phyloP scores from a whole-genome alignment of 2,888 invertebrate genomes.

The Leucophenga montana region DNA sequence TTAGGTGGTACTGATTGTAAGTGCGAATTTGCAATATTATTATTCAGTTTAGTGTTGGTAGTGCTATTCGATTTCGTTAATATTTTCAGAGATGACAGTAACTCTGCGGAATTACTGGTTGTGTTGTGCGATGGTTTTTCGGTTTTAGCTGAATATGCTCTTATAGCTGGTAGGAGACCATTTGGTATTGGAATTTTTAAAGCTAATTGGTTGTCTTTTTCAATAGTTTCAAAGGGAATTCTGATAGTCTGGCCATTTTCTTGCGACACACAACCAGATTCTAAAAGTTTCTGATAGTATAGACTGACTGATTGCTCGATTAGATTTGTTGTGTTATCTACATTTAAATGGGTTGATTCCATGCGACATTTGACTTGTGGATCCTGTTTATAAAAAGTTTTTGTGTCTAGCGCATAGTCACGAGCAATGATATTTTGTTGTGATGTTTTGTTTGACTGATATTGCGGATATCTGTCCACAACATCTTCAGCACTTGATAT shows the following conservation, averaged over 20 bases:
- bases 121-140: conserved; percentile 53
- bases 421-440: neutral
- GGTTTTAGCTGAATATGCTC: conserved; percentile 29
- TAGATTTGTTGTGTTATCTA: conserved; percentile 73
- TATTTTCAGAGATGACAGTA: conserved; percentile 61
- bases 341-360: conserved; percentile 70
- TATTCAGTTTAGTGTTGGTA: conserved; percentile 64
- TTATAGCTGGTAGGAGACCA: conserved; percentile 49
- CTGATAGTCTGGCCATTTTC: conserved; percentile 60
- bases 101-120: conserved; percentile 56
- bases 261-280: conserved; percentile 73
- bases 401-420: neutral
- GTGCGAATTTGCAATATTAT: neutral
- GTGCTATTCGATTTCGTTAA: conserved; percentile 74
- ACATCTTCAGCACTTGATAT: conserved; percentile 69
- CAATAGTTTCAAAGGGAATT: conserved; percentile 64
- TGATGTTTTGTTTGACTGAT: conserved; percentile 40
- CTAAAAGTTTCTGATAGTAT: conserved; percentile 84
- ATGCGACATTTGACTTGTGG: conserved; percentile 46
- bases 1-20: conserved; percentile 75
- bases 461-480: conserved; percentile 51
- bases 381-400: neutral
- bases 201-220: conserved; percentile 73
- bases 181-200: conserved; percentile 69
- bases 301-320: conserved; percentile 85